Conservation (phyloP, 1,140 invertebrate species). For the Scaptomyza hsui region DNA sequence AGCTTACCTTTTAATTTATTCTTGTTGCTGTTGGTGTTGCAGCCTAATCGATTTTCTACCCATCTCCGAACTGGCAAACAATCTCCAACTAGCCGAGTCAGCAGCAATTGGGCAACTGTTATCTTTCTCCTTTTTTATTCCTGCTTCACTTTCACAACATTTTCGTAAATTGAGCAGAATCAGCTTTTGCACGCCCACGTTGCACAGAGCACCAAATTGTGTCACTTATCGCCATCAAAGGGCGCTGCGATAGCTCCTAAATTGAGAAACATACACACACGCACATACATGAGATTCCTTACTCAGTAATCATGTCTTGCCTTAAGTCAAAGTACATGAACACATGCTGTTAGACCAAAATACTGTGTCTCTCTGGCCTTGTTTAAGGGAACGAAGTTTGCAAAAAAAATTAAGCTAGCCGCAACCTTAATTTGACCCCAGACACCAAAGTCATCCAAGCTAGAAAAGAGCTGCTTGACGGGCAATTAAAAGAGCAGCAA, state of each 20-base stretch:
- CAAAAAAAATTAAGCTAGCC: not conserved
- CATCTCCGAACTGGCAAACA: not conserved
- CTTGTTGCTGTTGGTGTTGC: slow-evolving; percentile 5
- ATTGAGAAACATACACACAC: not conserved
- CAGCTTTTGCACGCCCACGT: slow-evolving; percentile 17
- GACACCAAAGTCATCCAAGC: not conserved
- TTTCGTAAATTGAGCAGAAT: slow-evolving; percentile 25
- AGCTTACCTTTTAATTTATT: not conserved
- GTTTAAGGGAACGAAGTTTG: not conserved
- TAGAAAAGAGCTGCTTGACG: not conserved
- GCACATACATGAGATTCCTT: not conserved
- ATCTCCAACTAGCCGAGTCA: slow-evolving; percentile 18
- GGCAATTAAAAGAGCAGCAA: not conserved
- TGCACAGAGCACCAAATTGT: slow-evolving; percentile 25
- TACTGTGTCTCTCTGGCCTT: not conserved
- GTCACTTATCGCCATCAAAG: slow-evolving; percentile 40
- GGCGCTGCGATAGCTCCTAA: slow-evolving; percentile 4
- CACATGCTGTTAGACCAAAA: not conserved
- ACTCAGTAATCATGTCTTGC: not conserved
- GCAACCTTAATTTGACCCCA: slow-evolving; percentile 1
- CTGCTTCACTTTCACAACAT: slow-evolving; percentile 5
- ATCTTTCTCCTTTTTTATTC: not conserved
- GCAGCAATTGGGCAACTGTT: slow-evolving; percentile 29
- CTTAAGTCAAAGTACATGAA: not conserved
- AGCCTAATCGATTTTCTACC: slow-evolving; percentile 21